These are phyloP conservation scores for Acrocephalus arundinaceus DNA, from an alignment of 2,113 vertebrate genomes.

Conservation along the genomic window DNA sequence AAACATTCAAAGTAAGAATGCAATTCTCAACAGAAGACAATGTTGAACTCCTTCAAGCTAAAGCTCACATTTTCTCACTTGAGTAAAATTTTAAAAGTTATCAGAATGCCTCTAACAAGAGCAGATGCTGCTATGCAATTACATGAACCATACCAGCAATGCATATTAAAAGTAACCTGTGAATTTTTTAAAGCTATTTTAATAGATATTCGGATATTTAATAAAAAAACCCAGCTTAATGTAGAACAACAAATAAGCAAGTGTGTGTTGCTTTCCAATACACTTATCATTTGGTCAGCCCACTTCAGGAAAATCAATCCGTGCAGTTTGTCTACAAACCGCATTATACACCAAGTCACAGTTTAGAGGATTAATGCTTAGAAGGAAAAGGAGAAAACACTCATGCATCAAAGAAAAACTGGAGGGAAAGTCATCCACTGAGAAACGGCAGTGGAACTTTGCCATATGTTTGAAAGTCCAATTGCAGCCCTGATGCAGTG, in stretches of 20 bases:
- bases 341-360: background rate
- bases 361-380: background rate
- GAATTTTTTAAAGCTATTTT: background rate
- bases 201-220: background rate
- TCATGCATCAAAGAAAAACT: background rate
- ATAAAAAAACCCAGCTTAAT: background rate
- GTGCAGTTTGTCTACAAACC: background rate
- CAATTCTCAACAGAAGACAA: background rate
- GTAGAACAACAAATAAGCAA: slow-evolving; percentile 2
- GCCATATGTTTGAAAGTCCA: fast-evolving
- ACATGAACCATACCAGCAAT: background rate
- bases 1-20: background rate
- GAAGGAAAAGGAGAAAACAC: background rate
- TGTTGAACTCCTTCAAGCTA: background rate
- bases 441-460: background rate
- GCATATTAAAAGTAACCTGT: background rate
- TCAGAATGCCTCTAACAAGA: background rate
- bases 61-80: background rate
- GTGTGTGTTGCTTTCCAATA: background rate
- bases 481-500: fast-evolving
- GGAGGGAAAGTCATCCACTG: background rate
- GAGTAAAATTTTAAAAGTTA: background rate
- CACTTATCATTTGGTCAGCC: slow-evolving; percentile 35
- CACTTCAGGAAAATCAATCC: slow-evolving; percentile 56
- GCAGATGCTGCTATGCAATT: background rate